Percentiles rank a stretch among this genome's conserved stretches.
These are phyloP conservation scores for Nemotelus pantherinus DNA, from an alignment of 2,888 invertebrate genomes.

Conservation along the genomic window DNA sequence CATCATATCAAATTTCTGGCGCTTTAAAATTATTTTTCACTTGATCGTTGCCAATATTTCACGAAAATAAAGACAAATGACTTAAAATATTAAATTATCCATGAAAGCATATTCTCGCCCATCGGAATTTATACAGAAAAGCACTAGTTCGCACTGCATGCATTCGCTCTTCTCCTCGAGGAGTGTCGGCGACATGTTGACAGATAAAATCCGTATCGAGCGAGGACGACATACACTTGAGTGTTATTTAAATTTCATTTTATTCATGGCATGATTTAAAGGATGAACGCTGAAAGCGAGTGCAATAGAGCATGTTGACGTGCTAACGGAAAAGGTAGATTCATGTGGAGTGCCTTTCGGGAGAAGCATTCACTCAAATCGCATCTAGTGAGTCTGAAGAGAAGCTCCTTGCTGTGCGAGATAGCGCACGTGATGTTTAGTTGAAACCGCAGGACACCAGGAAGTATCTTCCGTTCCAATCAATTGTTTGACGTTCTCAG, in stretches of 20 bases:
- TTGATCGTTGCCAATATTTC: no score
- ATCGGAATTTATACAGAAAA: no score
- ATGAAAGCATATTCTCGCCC: no score
- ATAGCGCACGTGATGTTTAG: conserved; percentile 17
- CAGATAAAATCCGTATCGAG: conserved; percentile 34
- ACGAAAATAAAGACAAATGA: no score
- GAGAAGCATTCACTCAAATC: not conserved
- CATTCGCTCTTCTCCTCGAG: not conserved
- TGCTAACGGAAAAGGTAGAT: not conserved
- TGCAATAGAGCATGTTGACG: not conserved
- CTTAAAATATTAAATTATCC: no score
- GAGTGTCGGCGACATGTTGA: not conserved
- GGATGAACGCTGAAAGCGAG: not conserved
- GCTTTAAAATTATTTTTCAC: no score
- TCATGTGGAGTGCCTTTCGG: not conserved
- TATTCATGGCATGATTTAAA: conserved; percentile 29
- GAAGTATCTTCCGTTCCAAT: conserved; percentile 19
- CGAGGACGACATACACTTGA: conserved; percentile 32
- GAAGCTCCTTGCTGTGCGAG: conserved; percentile 1
- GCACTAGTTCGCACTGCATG: not conserved
- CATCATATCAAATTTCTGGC: no score
- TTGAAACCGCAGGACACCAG: conserved; percentile 13
- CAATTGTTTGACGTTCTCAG: conserved; percentile 14
- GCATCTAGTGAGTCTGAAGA: conserved; percentile 26
- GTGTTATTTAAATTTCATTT: conserved; percentile 32